Evolutionary conservation across 2,113 vertebrate species (phyloP).

Genomic region (Gulo gulo): DNA sequence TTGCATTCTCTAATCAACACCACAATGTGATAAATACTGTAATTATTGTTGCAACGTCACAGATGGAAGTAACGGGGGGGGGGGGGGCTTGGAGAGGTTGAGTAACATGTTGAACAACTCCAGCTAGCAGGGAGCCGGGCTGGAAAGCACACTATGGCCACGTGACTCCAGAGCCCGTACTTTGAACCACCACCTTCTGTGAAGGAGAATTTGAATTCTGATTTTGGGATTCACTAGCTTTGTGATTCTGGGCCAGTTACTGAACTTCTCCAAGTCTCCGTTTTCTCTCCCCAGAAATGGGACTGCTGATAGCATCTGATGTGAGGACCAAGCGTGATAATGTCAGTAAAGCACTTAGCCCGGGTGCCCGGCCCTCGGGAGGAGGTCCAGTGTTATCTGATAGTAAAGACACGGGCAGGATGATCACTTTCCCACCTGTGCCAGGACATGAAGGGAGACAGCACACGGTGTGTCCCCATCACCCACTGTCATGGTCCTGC

Average conservation of each 20-base stretch:
- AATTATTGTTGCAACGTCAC: not conserved
- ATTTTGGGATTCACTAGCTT: not conserved
- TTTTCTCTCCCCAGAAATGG: constrained; percentile 7
- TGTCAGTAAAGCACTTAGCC: not conserved
- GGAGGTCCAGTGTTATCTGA: not conserved
- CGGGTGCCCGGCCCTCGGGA: not conserved
- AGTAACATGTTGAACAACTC: not conserved
- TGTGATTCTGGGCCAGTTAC: not conserved
- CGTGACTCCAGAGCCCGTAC: not conserved
- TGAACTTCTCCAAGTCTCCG: not conserved
- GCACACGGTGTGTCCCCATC: not conserved
- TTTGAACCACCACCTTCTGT: not conserved
- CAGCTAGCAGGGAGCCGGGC: not conserved
- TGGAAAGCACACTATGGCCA: not conserved
- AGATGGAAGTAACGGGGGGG: not conserved
- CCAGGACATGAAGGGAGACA: not conserved
- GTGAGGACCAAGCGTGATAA: not conserved
- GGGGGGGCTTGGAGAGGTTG: not conserved
- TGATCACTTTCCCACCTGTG: not conserved
- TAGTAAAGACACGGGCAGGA: not conserved
- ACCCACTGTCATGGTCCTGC: not conserved
- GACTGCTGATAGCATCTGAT: not conserved
- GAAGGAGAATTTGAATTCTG: not conserved
- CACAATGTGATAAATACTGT: not conserved
- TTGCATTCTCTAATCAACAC: not conserved